Evolutionary conservation across 2,797 vertebrate genomes (phyloP), one percentile per base, ranked within the genome.

Genomic region (Brachyrhaphis roseni): DNA sequence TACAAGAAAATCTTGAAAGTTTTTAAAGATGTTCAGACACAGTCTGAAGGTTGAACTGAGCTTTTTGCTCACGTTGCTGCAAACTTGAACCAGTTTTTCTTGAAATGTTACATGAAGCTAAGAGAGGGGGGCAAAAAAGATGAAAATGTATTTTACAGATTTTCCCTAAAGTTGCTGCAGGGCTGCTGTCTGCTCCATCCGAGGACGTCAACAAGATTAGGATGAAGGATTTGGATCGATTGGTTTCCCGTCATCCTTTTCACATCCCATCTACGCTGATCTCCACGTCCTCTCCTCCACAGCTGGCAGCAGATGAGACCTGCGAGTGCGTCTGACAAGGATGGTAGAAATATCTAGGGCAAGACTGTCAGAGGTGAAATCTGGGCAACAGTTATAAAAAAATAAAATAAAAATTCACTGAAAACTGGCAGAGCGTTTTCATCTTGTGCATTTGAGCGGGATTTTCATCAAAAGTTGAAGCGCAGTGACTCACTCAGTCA

Each of bases 161-260:
- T 73, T 82, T 85, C 74, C 45, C 73, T 7, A 28, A 85, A 84
- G 84, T 84, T 74, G 90, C 91, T 85, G 26, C 68, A 55, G 91
- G 91, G 87, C 86, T 80, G 80, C 81, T 15, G 86, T 89, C 85
- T 90, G 80, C 70, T 45, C 78, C 85, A 83, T 85, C 81, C 18
- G 78, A 84, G 82, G 84, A 89, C 84, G 87, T 94, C 89, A 91
- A 89, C 86, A 82, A 87, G 90, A 91, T 94, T 92, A 89, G 78
- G 85, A 89, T 88, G 86, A 77, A 89, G 86, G 89, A 76, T 87
- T 79, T 72, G 77, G 87, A 91, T 89, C 79, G 78, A 92, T 90
- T 89, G 84, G 90, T 84, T 90, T 80, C 84, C 80, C 88, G 88
- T 93, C 90, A 90, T 90, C 90, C 90, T 90, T 91, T 93, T 91